Conservation (phyloP, 2,888 invertebrate genomes). For the Theretra japonica region DNA sequence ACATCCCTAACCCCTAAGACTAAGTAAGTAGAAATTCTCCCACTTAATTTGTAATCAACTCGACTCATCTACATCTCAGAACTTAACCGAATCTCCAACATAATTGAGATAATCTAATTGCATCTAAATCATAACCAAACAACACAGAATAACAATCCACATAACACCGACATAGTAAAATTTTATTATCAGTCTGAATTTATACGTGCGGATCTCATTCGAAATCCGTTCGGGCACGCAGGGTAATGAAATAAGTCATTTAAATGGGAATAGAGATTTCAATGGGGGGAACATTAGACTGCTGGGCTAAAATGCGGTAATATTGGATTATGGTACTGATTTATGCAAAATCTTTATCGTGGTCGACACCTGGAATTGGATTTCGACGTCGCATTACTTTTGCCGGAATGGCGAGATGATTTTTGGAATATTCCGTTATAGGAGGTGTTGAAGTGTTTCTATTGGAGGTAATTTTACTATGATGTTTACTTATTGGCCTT, state of each 20-base stretch:
- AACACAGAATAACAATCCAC: slow-evolving; percentile 62
- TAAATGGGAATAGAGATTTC: slow-evolving; percentile 82
- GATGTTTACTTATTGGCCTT: not conserved
- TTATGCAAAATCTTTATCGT: slow-evolving; percentile 83
- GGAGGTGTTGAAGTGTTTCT: not conserved
- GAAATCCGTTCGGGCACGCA: slow-evolving; percentile 64
- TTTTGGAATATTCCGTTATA: slow-evolving; percentile 46
- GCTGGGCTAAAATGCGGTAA: slow-evolving; percentile 73
- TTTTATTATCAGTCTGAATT: slow-evolving; percentile 80
- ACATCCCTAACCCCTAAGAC: too few relatives aligned
- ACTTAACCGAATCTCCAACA: not conserved
- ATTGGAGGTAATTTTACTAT: not conserved
- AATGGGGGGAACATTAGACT: slow-evolving; percentile 77
- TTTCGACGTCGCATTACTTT: slow-evolving; percentile 72
- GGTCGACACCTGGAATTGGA: slow-evolving; percentile 77
- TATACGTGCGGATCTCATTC: slow-evolving; percentile 67
- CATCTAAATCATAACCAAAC: not conserved
- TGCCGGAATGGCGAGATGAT: slow-evolving; percentile 44
- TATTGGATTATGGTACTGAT: slow-evolving; percentile 83
- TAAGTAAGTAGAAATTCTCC: too few relatives aligned
- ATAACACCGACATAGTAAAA: slow-evolving; percentile 70
- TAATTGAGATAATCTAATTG: not conserved
- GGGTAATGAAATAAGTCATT: slow-evolving; percentile 83
- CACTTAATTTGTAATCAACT: too few relatives aligned
- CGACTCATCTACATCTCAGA: too few relatives aligned